A percentile compares a stretch with the other conserved stretches of the same genome.
These are phyloP conservation scores for Pseudochaenichthys georgianus DNA, from an alignment of 2,797 vertebrate genomes.

Conservation along the genomic window DNA sequence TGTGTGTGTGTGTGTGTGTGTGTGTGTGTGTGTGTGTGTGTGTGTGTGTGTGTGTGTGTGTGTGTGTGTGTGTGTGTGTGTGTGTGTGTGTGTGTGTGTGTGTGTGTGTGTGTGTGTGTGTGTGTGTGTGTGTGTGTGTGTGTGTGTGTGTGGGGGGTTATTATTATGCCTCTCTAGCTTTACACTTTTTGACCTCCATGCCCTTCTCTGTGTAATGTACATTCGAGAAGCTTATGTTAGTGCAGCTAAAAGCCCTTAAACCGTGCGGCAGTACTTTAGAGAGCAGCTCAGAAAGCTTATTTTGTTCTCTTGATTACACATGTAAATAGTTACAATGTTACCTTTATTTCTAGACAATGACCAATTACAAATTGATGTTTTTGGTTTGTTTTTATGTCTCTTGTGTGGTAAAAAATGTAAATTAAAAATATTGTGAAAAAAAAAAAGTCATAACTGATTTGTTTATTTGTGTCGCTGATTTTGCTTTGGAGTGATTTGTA, in stretches of 20 bases:
- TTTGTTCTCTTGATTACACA: conserved; percentile 20
- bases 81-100: too few relatives aligned
- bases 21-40: too few relatives aligned
- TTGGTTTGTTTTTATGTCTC: background rate
- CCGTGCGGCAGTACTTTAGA: conserved; percentile 10
- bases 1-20: too few relatives aligned
- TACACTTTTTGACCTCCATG: conserved; percentile 44
- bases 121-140: background rate
- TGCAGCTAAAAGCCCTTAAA: conserved; percentile 23
- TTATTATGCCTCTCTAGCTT: conserved; percentile 15
- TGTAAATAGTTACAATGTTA: conserved; percentile 31
- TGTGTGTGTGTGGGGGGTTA: too few relatives aligned
- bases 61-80: too few relatives aligned
- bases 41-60: too few relatives aligned
- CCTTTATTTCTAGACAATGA: conserved; percentile 16
- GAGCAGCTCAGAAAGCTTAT: conserved; percentile 7
- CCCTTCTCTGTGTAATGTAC: conserved; percentile 15
- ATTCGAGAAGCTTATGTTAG: conserved; percentile 21
- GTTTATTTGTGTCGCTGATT: background rate
- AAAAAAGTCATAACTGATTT: background rate
- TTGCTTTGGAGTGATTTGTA: background rate
- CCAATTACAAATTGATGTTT: background rate
- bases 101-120: too few relatives aligned
- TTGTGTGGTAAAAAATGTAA: background rate
- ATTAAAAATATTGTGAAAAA: background rate